Conservation (phyloP, 1,140 invertebrate genomes). For the Luehdorfia chinensis region DNA sequence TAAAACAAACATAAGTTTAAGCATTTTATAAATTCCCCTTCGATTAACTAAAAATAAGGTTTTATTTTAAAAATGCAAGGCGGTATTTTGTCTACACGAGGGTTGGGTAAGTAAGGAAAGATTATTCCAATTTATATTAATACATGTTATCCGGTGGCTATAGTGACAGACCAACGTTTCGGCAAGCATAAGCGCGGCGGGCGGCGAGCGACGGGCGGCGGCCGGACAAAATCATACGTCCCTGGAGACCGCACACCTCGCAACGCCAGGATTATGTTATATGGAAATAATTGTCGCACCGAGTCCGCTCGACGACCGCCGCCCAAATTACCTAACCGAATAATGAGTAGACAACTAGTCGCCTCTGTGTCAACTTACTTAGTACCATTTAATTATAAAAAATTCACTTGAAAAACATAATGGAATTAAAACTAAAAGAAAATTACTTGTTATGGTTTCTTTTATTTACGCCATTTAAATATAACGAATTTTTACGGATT, state of each 20-base stretch:
- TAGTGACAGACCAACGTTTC: slow-evolving; percentile 27
- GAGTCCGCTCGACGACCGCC: slow-evolving; percentile 41
- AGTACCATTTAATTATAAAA: slow-evolving; percentile 42
- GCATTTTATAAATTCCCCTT: no score
- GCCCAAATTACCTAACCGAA: slow-evolving; percentile 42
- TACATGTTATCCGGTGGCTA: slow-evolving; percentile 37
- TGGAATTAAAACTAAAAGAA: no score
- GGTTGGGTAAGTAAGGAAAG: slow-evolving; percentile 33
- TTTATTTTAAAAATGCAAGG: slow-evolving; percentile 8
- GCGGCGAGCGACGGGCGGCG: background rate
- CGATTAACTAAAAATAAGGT: background rate
- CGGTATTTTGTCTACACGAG: slow-evolving; percentile 17
- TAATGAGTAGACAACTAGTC: slow-evolving; percentile 43
- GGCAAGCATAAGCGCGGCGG: slow-evolving; percentile 16
- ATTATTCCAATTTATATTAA: slow-evolving; percentile 53
- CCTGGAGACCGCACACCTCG: slow-evolving; percentile 44
- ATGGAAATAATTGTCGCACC: slow-evolving; percentile 59
- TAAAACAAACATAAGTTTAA: no score
- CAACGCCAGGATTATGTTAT: slow-evolving; percentile 60
- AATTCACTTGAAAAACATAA: no score
- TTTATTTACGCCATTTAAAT: no score
- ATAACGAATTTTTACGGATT: no score
- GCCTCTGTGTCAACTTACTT: slow-evolving; percentile 42
- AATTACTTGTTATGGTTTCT: no score
- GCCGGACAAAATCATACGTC: slow-evolving; percentile 48